A percentile compares a stretch with the other conserved stretches of the same genome.
These are phyloP conservation scores for Uloborus plumipes DNA, from an alignment of 2,888 invertebrate species.

Conservation along the genomic window DNA sequence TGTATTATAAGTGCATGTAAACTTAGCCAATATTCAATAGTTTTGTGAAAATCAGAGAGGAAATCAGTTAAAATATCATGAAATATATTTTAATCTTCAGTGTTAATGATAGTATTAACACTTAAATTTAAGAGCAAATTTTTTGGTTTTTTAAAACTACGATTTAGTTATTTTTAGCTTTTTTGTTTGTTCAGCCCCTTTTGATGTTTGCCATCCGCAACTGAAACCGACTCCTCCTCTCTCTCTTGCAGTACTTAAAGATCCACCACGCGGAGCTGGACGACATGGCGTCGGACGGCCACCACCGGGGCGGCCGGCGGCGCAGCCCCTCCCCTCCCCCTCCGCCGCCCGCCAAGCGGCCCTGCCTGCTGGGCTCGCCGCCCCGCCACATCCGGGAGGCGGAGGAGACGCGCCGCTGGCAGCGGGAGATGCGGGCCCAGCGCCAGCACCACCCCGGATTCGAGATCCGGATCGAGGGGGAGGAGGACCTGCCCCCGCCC, in stretches of 20 bases:
- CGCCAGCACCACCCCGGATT: constrained; percentile 35
- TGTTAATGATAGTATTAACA: no score
- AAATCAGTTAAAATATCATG: no score
- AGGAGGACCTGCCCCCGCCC: constrained; percentile 3
- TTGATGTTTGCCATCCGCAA: neutral
- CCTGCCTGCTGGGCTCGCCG: constrained; percentile 69
- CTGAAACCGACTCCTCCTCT: no score
- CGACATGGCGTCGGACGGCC: neutral
- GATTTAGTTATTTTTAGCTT: no score
- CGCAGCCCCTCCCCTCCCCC: constrained; percentile 5
- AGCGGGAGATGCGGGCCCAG: constrained; percentile 64
- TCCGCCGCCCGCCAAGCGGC: constrained; percentile 52
- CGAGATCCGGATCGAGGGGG: constrained; percentile 60
- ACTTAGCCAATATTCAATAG: no score
- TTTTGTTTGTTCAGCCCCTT: no score
- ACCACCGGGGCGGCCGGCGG: neutral
- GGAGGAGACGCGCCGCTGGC: constrained; percentile 67
- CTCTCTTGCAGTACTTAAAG: constrained; percentile 22
- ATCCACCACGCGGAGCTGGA: constrained; percentile 34
- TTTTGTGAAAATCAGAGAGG: no score
- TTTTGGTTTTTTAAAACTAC: no score
- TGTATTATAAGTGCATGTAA: no score
- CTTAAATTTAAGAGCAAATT: no score
- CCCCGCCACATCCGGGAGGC: constrained; percentile 69
- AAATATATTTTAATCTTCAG: no score